Base-by-base conservation (phyloP, 1,140 invertebrate genomes). In the Drosophila pseudoobscura region DNA sequence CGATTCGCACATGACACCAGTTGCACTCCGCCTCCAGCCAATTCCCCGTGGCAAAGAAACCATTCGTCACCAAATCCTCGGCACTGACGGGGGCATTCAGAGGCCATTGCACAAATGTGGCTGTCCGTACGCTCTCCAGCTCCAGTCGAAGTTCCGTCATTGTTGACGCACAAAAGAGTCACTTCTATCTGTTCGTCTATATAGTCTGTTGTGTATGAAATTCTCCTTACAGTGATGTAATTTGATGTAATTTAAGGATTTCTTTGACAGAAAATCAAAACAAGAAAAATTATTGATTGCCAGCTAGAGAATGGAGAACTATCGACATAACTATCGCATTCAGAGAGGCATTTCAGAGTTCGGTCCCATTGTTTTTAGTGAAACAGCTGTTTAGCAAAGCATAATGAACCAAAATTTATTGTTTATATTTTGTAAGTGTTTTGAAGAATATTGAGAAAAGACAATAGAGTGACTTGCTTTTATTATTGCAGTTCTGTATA, bases 11-110 rank as follows among this genome's bases (percentile, higher is more conserved):
- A 35, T 94, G 93, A 92, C 96, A 97, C 66, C 94, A 92, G 80
- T 96, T 96, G 90, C 96, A 97, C 85, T 96, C 93, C 3, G 96
- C 95, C 78, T 95, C 94, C 11, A 94, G 91, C 35, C 92, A 94
- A 66, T 92, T 91, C 26, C 95, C 95, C 1, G 94, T 95, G 50
- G 95, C 96, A 88, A 94, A 97, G 92, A 98, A 97, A 9, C 97
- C 97, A 45, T 95, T 96, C 89, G 94, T 94, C 2, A 96, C 96
- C 73, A 98, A 93, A 82, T 87, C 83, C 29, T 65, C 93, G 1
- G 96, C 94, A 31, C 93, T 92, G 20, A 94, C 94, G 87, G 94
- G 94, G 17, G 82, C 82, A 35, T 87, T 87, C 91, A 68, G 47
- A 95, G 96, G 96, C 96, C 97, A 74, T 93, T 92, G 15, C 65